These are phyloP conservation scores for Cecidostiba fungosa DNA, from an alignment of 2,888 invertebrate species.

Conservation along the genomic window DNA sequence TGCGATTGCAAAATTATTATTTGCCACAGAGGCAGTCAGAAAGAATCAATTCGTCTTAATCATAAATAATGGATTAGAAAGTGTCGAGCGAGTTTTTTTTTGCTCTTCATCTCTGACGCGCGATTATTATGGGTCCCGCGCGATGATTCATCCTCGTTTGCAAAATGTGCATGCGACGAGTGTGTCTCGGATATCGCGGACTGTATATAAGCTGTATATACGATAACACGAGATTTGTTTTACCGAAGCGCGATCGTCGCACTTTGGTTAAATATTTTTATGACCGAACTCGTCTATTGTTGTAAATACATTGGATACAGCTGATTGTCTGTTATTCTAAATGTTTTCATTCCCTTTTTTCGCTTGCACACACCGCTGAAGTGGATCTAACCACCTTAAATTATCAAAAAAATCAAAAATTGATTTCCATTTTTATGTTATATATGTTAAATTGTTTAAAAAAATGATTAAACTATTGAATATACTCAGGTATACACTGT, in stretches of 20 bases:
- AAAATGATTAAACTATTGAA: too few relatives aligned
- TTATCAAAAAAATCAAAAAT: too few relatives aligned
- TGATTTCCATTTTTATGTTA: too few relatives aligned
- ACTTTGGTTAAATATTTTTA: slow-evolving; percentile 43
- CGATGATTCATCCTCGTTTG: slow-evolving; percentile 45
- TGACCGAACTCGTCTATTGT: slow-evolving; percentile 5
- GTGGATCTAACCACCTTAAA: too few relatives aligned
- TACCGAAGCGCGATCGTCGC: not conserved
- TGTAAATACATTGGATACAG: not conserved
- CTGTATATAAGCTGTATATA: not conserved
- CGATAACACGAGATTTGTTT: slow-evolving; percentile 53
- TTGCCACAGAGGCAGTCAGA: not conserved
- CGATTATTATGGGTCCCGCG: slow-evolving; percentile 17
- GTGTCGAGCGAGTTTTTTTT: slow-evolving; percentile 28
- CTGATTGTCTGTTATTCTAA: slow-evolving; percentile 3
- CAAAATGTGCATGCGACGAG: slow-evolving; percentile 30
- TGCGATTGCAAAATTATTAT: not conserved
- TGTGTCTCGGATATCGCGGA: slow-evolving; percentile 24
- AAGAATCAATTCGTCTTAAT: not conserved
- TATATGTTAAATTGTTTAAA: too few relatives aligned
- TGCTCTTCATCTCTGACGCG: slow-evolving; percentile 1
- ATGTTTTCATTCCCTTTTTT: slow-evolving; percentile 17
- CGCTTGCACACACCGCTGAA: not conserved
- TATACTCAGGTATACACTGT: too few relatives aligned
- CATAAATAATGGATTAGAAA: slow-evolving; percentile 55